Evolutionary conservation across 1,140 invertebrate species (phyloP).

Genomic region (Lepidurus apus): DNA sequence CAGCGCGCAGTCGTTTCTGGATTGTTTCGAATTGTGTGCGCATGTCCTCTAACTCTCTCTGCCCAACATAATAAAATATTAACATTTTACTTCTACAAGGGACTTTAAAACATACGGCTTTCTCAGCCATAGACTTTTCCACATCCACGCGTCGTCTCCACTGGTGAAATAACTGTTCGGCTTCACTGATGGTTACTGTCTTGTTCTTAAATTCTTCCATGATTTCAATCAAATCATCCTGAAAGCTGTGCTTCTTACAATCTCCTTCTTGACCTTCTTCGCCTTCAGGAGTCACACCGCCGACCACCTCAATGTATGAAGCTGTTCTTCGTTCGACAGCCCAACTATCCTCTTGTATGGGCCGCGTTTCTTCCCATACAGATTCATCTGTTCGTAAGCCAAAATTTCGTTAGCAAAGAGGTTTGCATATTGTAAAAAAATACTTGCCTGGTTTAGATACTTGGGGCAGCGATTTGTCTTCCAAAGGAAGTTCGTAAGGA

Average conservation of each 20-base stretch:
- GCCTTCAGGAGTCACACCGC: too few species aligned
- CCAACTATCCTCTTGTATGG: too few species aligned
- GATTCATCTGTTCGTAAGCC: too few species aligned
- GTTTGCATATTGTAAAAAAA: neutral
- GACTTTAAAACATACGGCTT: constrained; percentile 49
- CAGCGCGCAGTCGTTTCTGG: neutral
- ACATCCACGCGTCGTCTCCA: constrained; percentile 80
- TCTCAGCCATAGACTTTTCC: constrained; percentile 74
- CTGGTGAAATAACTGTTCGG: constrained; percentile 73
- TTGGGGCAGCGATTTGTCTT: neutral
- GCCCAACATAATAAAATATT: neutral
- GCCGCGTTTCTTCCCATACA: too few species aligned
- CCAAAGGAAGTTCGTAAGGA: neutral
- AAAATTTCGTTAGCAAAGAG: neutral
- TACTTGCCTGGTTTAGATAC: neutral
- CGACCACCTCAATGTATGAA: too few species aligned
- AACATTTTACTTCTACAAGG: neutral
- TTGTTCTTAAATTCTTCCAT: constrained; percentile 86
- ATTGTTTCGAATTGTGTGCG: neutral
- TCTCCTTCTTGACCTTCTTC: neutral
- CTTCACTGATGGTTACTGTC: constrained; percentile 73
- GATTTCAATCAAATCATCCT: constrained; percentile 76
- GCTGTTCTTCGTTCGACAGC: too few species aligned
- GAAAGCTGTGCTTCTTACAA: constrained; percentile 37
- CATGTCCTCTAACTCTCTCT: neutral